Percentiles rank a stretch among this genome's conserved stretches.
Conservation (phyloP, 2,797 vertebrate species). For the Leuciscus waleckii region DNA sequence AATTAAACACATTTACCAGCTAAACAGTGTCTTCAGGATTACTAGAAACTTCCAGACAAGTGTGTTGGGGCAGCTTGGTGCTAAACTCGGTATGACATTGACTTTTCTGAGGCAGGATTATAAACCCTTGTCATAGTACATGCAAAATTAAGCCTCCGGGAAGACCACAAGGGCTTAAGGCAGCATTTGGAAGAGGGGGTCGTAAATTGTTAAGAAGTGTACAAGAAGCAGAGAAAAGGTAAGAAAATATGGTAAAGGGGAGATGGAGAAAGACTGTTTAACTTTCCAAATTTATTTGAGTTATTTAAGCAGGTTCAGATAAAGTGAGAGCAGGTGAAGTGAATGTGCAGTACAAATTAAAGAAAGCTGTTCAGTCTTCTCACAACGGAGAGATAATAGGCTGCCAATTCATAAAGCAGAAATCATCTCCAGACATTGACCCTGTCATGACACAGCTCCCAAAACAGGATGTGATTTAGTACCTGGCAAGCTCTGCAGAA, state of each 20-base stretch:
- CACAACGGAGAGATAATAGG: conserved; percentile 2
- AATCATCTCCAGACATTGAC: conserved; percentile 17
- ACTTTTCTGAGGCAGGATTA: background rate
- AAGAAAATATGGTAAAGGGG: background rate
- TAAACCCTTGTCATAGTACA: background rate
- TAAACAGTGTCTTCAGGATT: background rate
- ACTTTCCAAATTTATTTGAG: background rate
- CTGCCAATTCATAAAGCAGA: conserved; percentile 12
- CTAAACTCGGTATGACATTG: background rate
- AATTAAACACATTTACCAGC: background rate
- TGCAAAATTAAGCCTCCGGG: background rate
- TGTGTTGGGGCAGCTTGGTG: background rate
- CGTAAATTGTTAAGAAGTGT: background rate
- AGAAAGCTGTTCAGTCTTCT: conserved; percentile 8
- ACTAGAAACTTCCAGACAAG: background rate
- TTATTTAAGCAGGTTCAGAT: background rate
- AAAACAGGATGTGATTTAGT: conserved; percentile 42
- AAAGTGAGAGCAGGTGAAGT: background rate
- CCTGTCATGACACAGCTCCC: background rate
- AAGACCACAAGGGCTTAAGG: background rate
- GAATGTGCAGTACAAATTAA: conserved; percentile 14
- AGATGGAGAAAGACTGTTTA: background rate
- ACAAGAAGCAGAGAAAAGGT: background rate
- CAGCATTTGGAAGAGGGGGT: background rate
- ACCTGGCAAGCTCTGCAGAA: conserved; percentile 33